Evolutionary conservation across 2,888 invertebrate species (phyloP).

Genomic region (Neoaliturus tenellus): DNA sequence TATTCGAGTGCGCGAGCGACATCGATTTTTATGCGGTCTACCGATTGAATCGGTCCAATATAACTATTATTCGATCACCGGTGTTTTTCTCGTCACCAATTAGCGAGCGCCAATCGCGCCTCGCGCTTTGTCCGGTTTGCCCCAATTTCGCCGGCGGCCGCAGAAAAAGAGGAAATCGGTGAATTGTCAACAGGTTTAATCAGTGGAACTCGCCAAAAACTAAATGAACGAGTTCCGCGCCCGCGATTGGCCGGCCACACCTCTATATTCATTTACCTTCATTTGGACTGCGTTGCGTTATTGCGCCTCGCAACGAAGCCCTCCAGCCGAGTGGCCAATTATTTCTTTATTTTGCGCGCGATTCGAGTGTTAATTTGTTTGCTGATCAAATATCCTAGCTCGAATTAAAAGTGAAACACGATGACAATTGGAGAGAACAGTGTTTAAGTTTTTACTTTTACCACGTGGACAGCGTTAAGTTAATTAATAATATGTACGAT

Average conservation of each 20-base stretch:
- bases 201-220: conserved; percentile 48
- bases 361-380: conserved; percentile 21
- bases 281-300: background rate
- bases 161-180: conserved; percentile 45
- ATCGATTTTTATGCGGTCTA: conserved; percentile 41
- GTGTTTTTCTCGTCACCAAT: conserved; percentile 18
- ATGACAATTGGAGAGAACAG: background rate
- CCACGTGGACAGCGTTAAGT: too few species aligned
- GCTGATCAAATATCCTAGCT: conserved; percentile 20
- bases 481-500: too few species aligned
- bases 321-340: conserved; percentile 11
- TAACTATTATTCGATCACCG: conserved; percentile 42
- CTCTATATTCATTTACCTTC: conserved; percentile 46
- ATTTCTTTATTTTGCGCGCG: conserved; percentile 28
- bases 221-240: conserved; percentile 38
- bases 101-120: background rate
- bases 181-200: conserved; percentile 52
- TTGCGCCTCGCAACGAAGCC: background rate
- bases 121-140: conserved; percentile 3
- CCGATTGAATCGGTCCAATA: conserved; percentile 26
- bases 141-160: conserved; percentile 42
- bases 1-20: background rate
- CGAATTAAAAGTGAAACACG: background rate
- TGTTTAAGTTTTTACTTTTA: too few species aligned
- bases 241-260: conserved; percentile 36